These are phyloP conservation scores for Xyrauchen texanus DNA, from an alignment of 2,113 vertebrate species.

Conservation along the genomic window DNA sequence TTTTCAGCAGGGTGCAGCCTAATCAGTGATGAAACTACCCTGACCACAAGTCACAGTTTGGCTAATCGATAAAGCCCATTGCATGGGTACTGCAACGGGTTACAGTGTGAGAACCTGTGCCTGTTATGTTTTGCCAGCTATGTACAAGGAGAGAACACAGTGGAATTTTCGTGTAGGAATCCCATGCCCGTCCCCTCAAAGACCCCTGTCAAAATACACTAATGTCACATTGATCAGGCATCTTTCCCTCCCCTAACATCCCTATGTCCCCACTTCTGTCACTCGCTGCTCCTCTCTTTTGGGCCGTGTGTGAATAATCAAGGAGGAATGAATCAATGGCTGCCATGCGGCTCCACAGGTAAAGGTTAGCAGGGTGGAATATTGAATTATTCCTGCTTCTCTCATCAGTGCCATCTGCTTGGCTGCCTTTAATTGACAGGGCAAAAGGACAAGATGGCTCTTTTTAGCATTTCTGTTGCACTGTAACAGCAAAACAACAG, in stretches of 20 bases:
- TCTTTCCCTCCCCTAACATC: conserved; percentile 56
- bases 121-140: background rate
- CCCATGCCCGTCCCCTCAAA: conserved; percentile 41
- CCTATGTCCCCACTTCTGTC: conserved; percentile 35
- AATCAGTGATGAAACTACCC: no score
- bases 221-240: conserved; percentile 50
- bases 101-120: conserved; percentile 53
- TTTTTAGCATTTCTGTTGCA: conserved; percentile 43
- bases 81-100: no score
- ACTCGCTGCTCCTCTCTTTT: conserved; percentile 42
- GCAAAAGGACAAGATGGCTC: conserved; percentile 67
- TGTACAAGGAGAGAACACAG: conserved; percentile 18
- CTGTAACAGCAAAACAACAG: conserved; percentile 25
- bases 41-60: background rate
- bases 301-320: conserved; percentile 71
- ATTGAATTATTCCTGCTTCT: conserved; percentile 78
- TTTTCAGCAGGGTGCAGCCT: no score
- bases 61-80: no score
- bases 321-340: conserved; percentile 72
- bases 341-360: conserved; percentile 73
- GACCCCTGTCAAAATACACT: conserved; percentile 37
- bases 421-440: conserved; percentile 72
- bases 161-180: conserved; percentile 38
- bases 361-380: conserved; percentile 77
- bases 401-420: conserved; percentile 73